Base-by-base conservation (phyloP, 2,113 vertebrate genomes). In the Lota lota region DNA sequence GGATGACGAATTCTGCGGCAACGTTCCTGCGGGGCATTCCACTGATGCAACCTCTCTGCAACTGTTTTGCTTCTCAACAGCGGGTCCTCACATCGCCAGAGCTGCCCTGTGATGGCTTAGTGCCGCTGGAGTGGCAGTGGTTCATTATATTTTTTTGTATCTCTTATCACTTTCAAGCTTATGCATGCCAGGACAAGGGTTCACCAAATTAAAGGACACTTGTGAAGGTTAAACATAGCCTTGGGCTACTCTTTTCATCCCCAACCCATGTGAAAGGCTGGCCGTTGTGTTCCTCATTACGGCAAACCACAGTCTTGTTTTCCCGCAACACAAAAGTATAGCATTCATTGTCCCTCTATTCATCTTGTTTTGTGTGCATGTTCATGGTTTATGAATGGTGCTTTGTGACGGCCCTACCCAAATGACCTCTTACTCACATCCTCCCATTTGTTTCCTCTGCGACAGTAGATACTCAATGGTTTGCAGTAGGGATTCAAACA, bases 1-100 rank as follows among this genome's bases (percentile, higher is more conserved):
- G 82, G 82, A 89, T 88, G 88, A 89, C 61, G 87, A 81, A 90
- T 89, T 81, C 83, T 77, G 70, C 82, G 78, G 88, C 81, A 90
- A 87, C 1, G 72, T 76, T 77, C 69, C 66, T 56, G 12, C 61
- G 78, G 82, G 84, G 53, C 53, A 17, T 83, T 81, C 79, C 72
- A 76, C 83, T 90, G 87, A 90, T 83, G 88, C 87, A 90, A 90
- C 2, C 61, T 28, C 70, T 68, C 76, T 86, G 88, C 88, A 89
- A 90, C 83, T 87, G 85, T 88, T 82, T 73, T 75, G 74, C 75
- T 85, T 83, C 83, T 85, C 74, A 83, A 83, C 79, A 73, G 66
- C 59, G 76, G 59, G 81, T 84, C 81, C 70, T 83, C 76, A 74
- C 80, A 87, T 84, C 70, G 78, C 72, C 63, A 4, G 67, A 60